Evolutionary conservation across 2,888 invertebrate genomes (phyloP), one percentile per base, ranked within the genome.

Genomic region (Acrocera orbiculus): DNA sequence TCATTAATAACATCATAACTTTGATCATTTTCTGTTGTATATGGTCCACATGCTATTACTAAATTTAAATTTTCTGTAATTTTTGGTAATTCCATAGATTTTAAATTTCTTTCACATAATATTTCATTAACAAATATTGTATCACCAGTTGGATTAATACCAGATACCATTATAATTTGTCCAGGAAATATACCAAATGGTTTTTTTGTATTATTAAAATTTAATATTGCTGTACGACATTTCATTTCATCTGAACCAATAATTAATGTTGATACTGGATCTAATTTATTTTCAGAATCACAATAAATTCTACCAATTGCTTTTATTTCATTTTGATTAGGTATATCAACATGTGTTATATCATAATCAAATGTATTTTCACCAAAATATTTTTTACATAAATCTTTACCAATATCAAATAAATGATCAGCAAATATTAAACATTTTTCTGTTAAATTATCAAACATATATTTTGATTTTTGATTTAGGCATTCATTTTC

Each of bases 41-140:
- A 92, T 0, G 92, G 92, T 1, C 90, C 92, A 16, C 79, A 67
- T 2, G 80, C 85, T 25, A 83, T 62, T 10, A 86, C 66, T 37
- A 90, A 61, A 45, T 73, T 70, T 31, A 79, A 41, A 40, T 66
- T 63, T 22, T 68, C 73, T 63, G 47, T 47, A 19, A 64, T 61
- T 48, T 59, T 56, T 36, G 56, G 63, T 47, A 56, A 58, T 43
- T 46, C 42, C 4, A 61, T 54, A 46, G 48, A 58, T 6, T 56
- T 49, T 17, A 64, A 53, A 14, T 57, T 51, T 3, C 67, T 70
- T 44, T 76, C 72, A 4, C 63, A 54, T 47, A 65, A 69, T 4
- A 87, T 56, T 47, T 76, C 69, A 19, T 72, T 67, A 0, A 73
- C 80, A 14, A 73, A 53, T 40, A 89, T 67, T 34, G 61, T 64